These are phyloP conservation scores for Macaria liturata DNA, from an alignment of 2,888 invertebrate species.

Conservation along the genomic window DNA sequence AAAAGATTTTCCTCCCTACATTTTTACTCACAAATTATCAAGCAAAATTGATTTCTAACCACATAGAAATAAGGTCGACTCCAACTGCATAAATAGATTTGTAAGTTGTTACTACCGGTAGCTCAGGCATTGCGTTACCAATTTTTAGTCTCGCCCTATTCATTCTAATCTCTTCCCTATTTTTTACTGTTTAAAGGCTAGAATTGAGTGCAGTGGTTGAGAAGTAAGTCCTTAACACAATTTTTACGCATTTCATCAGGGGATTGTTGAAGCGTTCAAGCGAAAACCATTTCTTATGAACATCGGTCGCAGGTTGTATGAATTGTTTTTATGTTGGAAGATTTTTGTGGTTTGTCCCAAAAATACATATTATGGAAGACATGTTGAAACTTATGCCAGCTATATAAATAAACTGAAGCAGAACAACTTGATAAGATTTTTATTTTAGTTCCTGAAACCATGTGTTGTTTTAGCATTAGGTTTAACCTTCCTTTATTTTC, in stretches of 20 bases:
- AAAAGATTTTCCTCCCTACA: slow-evolving; percentile 39
- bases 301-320: slow-evolving; percentile 38
- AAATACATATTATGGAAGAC: too few species aligned
- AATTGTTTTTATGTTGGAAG: slow-evolving; percentile 26
- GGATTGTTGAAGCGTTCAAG: slow-evolving; percentile 58
- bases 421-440: too few species aligned
- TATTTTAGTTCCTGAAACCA: too few species aligned
- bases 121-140: slow-evolving; percentile 26
- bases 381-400: too few species aligned
- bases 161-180: slow-evolving; percentile 16
- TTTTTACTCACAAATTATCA: background rate
- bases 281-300: slow-evolving; percentile 49
- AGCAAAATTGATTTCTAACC: slow-evolving; percentile 12
- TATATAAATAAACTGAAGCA: too few species aligned
- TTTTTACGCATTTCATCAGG: slow-evolving; percentile 62
- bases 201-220: slow-evolving; percentile 20
- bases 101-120: slow-evolving; percentile 25
- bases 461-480: too few species aligned
- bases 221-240: slow-evolving; percentile 63
- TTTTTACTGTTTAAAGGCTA: background rate
- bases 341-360: too few species aligned
- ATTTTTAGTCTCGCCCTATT: slow-evolving; percentile 9
- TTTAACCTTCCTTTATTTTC: too few species aligned
- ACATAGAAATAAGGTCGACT: too few species aligned
- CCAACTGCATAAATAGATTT: slow-evolving; percentile 20